These are phyloP conservation scores for Notocelia uddmanniana DNA, from an alignment of 2,888 invertebrate genomes.

Conservation along the genomic window DNA sequence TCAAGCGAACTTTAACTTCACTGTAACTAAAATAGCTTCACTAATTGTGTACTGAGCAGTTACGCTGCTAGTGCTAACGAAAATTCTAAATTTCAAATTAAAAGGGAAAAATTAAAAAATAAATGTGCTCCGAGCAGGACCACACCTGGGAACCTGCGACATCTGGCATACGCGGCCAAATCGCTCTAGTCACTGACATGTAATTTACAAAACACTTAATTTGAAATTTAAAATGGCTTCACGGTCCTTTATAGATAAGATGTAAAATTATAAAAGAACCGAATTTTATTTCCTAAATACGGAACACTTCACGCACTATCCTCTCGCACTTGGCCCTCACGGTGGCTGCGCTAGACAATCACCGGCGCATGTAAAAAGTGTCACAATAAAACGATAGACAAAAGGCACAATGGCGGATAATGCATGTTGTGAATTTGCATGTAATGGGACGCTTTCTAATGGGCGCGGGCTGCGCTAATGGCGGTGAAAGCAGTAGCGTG, in stretches of 20 bases:
- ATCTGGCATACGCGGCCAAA: too few relatives aligned
- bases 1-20: too few relatives aligned
- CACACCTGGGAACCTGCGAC: too few relatives aligned
- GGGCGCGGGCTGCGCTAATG: conserved; percentile 63
- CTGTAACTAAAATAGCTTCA: too few relatives aligned
- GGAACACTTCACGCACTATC: neutral
- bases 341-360: conserved; percentile 15
- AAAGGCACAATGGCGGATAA: conserved; percentile 43
- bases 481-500: conserved; percentile 69
- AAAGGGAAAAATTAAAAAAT: too few relatives aligned
- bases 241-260: neutral
- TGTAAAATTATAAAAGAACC: neutral
- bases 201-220: too few relatives aligned
- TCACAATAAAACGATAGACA: conserved; percentile 44
- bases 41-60: too few relatives aligned
- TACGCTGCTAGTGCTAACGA: too few relatives aligned
- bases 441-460: conserved; percentile 78
- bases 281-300: neutral
- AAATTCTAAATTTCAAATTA: too few relatives aligned
- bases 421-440: conserved; percentile 64
- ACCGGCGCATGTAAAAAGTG: conserved; percentile 36
- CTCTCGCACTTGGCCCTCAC: conserved; percentile 3
- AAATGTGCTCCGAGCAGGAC: too few relatives aligned
- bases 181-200: too few relatives aligned
- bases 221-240: neutral